Conservation (phyloP, 2,888 invertebrate species). For the Crematogaster levior region DNA sequence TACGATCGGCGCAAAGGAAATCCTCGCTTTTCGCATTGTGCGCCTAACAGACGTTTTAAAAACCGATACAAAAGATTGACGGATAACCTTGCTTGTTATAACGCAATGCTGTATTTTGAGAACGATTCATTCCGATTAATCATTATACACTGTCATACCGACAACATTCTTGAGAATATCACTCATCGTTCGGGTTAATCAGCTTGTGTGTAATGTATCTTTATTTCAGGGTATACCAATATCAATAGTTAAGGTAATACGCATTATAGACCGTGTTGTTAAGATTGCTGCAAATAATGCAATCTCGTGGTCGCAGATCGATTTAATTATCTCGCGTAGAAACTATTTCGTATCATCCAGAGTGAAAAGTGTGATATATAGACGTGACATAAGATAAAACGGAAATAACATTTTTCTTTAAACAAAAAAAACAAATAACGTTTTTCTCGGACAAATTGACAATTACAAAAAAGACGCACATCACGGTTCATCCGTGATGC, state of each 20-base stretch:
- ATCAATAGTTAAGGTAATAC: constrained; percentile 27
- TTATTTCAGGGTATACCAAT: constrained; percentile 20
- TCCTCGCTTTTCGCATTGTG: constrained; percentile 49
- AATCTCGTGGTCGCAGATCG: constrained; percentile 40
- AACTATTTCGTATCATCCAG: constrained; percentile 36
- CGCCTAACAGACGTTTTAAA: constrained; percentile 61
- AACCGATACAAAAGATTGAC: constrained; percentile 70
- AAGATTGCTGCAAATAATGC: constrained; percentile 39
- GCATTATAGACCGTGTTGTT: constrained; percentile 58
- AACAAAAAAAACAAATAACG: too few relatives aligned
- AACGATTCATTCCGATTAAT: constrained; percentile 39
- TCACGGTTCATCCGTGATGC: constrained; percentile 75
- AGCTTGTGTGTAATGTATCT: constrained; percentile 41
- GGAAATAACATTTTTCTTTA: not conserved
- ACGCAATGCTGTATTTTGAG: constrained; percentile 55
- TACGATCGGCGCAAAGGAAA: constrained; percentile 68
- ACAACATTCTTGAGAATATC: constrained; percentile 14
- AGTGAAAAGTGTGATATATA: constrained; percentile 53
- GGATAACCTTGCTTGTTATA: constrained; percentile 54
- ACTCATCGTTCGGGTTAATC: constrained; percentile 36
- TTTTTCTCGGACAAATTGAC: not conserved
- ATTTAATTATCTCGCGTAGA: constrained; percentile 52
- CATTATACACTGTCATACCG: not conserved
- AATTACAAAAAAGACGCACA: constrained; percentile 38
- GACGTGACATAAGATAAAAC: constrained; percentile 31